Percentiles rank a stretch among this genome's conserved stretches.
phyloP scores from a whole-genome alignment of 2,113 vertebrate genomes.

The Cynoglossus semilaevis region DNA sequence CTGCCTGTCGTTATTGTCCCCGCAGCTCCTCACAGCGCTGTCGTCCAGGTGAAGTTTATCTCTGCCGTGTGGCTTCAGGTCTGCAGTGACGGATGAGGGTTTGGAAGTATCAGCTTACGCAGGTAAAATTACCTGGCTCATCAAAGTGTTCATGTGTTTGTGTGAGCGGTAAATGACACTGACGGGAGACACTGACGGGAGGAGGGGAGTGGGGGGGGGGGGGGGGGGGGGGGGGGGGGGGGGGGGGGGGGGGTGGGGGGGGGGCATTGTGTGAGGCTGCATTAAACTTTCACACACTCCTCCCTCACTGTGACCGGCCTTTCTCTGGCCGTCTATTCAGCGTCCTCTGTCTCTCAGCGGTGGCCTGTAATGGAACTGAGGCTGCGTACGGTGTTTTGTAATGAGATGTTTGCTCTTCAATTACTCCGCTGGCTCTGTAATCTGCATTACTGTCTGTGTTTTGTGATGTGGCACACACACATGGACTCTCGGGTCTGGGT shows the following conservation, averaged over 20 bases:
- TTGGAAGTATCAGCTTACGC: constrained; percentile 59
- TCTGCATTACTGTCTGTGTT: constrained; percentile 50
- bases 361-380: constrained; percentile 53
- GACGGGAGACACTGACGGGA: constrained; percentile 8
- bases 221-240: too few species aligned
- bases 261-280: constrained; percentile 14
- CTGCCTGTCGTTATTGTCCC: constrained; percentile 19
- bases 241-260: too few species aligned
- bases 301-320: constrained; percentile 17
- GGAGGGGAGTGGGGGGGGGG: too few species aligned
- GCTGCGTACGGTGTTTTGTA: constrained; percentile 45
- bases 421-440: constrained; percentile 56
- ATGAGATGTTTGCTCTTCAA: constrained; percentile 53
- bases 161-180: constrained; percentile 31
- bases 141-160: constrained; percentile 31
- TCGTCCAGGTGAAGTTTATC: constrained; percentile 54
- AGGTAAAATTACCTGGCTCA: constrained; percentile 58
- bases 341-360: constrained; percentile 30
- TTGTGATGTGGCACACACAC: constrained; percentile 51
- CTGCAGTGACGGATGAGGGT: constrained; percentile 43
- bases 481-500: constrained; percentile 8
- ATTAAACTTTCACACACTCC: constrained; percentile 68
- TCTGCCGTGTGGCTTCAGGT: constrained; percentile 21
- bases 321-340: constrained; percentile 18
- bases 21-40: constrained; percentile 27